Evolutionary conservation across 1,140 invertebrate species (phyloP).

Genomic region (Chionoecetes opilio): DNA sequence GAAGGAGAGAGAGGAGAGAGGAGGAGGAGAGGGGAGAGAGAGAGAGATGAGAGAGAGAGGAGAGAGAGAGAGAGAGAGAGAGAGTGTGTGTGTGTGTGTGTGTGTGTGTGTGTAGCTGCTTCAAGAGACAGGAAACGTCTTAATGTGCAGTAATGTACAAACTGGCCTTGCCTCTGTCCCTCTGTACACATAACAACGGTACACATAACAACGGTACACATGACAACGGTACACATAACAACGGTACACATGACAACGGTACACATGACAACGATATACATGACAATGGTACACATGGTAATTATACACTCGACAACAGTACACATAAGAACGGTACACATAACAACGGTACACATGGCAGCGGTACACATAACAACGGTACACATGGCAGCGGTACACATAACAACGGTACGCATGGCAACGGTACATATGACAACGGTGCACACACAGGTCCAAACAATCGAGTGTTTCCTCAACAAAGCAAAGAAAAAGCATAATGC

Average conservation of each 20-base stretch:
- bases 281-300: too few relatives aligned
- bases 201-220: not conserved
- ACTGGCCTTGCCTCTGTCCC: not conserved
- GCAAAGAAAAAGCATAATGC: not conserved
- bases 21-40: too few relatives aligned
- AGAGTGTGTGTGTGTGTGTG: conserved; percentile 21
- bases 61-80: conserved; percentile 27
- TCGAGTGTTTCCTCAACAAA: not conserved
- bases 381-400: too few relatives aligned
- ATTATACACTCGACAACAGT: too few relatives aligned
- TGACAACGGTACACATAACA: not conserved
- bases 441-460: not conserved
- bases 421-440: too few relatives aligned
- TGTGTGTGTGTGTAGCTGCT: not conserved
- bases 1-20: too few relatives aligned
- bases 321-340: not conserved
- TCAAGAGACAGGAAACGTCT: conserved; percentile 1
- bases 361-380: not conserved
- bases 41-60: too few relatives aligned
- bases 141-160: conserved; percentile 9
- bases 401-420: too few relatives aligned
- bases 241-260: too few relatives aligned
- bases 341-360: not conserved
- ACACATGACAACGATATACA: too few relatives aligned
- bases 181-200: not conserved